These are phyloP conservation scores for Amblyopsis hoosieri DNA, from an alignment of 2,797 vertebrate species.

Conservation along the genomic window DNA sequence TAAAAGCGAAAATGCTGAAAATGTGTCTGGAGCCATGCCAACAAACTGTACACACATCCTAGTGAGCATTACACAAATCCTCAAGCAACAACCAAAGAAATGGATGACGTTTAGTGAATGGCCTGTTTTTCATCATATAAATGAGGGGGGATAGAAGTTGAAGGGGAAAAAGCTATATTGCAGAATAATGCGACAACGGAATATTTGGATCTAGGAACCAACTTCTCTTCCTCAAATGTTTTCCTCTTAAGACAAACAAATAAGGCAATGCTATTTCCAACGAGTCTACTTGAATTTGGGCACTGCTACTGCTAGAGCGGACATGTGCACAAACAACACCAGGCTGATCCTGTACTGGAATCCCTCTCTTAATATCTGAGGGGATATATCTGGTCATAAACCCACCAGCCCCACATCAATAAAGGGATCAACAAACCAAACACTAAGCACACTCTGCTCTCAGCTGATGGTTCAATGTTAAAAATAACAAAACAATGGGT, in stretches of 20 bases:
- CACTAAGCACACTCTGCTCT: too few relatives aligned
- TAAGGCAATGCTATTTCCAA: conserved; percentile 58
- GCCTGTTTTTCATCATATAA: conserved; percentile 28
- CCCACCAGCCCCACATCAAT: conserved; percentile 37
- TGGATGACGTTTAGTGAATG: conserved; percentile 13
- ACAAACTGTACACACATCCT: conserved; percentile 32
- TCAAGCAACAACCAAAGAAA: conserved; percentile 9
- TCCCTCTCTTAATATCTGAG: conserved; percentile 48
- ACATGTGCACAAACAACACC: conserved; percentile 55
- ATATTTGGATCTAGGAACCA: conserved; percentile 20
- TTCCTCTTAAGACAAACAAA: conserved; percentile 53
- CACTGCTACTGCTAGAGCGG: conserved; percentile 31
- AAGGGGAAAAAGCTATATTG: conserved; percentile 19
- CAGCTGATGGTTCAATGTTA: too few relatives aligned
- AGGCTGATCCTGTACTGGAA: conserved; percentile 64
- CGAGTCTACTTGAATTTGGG: conserved; percentile 39
- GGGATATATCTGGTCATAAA: conserved; percentile 43
- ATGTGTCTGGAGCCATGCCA: conserved; percentile 21
- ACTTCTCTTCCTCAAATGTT: conserved; percentile 31
- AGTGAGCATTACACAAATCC: conserved; percentile 42
- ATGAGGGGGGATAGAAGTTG: conserved; percentile 8
- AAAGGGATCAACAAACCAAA: conserved; percentile 13
- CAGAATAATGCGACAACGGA: conserved; percentile 7
- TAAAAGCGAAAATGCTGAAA: conserved; percentile 31
- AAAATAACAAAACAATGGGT: too few relatives aligned